Evolutionary conservation across 2,888 invertebrate genomes (phyloP).

Genomic region (Synergus umbraculus): DNA sequence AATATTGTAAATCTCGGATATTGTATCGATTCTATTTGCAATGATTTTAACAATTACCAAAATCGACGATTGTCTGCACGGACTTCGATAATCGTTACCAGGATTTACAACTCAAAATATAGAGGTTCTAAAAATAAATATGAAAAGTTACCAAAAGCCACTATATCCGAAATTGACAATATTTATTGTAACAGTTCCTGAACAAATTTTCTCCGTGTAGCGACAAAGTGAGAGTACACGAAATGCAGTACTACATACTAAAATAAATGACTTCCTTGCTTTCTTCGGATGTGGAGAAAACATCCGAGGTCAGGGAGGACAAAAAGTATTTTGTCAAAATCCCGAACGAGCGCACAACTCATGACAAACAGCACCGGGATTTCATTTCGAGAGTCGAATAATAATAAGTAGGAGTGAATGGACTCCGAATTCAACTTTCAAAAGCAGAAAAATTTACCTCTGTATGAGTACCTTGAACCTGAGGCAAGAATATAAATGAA

Average conservation of each 20-base stretch:
- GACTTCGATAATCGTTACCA: too few species aligned
- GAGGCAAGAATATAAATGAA: not conserved
- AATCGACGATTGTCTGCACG: too few species aligned
- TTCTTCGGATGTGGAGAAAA: not conserved
- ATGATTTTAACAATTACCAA: too few species aligned
- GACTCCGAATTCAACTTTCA: not conserved
- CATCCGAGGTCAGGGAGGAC: conserved; percentile 6
- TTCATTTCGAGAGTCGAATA: conserved; percentile 3
- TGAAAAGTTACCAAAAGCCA: too few species aligned
- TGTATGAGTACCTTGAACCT: not conserved
- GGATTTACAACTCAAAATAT: too few species aligned
- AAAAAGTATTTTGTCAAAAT: conserved; percentile 19
- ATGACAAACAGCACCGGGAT: not conserved
- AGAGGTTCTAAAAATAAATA: too few species aligned
- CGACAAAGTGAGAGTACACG: not conserved
- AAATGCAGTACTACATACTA: not conserved
- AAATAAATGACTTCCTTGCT: conserved; percentile 1
- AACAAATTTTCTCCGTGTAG: too few species aligned
- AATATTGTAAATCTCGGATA: too few species aligned
- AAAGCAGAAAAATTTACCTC: not conserved
- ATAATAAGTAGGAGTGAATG: conserved; percentile 19
- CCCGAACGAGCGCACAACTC: not conserved
- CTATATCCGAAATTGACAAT: too few species aligned
- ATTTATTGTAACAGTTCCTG: too few species aligned
- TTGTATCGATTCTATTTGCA: too few species aligned